phyloP scores from a whole-genome alignment of 2,797 vertebrate genomes.

The Pangasius macronema region DNA sequence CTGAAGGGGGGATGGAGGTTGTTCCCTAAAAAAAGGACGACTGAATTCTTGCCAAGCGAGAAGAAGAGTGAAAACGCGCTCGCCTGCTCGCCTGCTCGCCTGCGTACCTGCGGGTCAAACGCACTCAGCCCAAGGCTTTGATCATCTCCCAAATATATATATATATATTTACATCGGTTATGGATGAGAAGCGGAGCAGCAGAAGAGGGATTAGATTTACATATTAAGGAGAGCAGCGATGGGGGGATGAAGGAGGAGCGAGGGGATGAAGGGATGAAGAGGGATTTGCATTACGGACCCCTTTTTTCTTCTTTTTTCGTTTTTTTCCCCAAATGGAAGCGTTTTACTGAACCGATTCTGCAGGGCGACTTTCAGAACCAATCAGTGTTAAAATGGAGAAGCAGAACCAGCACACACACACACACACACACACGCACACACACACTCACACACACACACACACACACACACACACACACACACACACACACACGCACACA shows the following conservation, averaged over 20 bases:
- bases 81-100: constrained; percentile 47
- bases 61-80: constrained; percentile 39
- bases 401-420: constrained; percentile 8
- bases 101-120: constrained; percentile 60
- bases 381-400: constrained; percentile 53
- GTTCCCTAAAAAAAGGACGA: constrained; percentile 43
- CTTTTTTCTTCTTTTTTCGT: constrained; percentile 12
- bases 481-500: neutral
- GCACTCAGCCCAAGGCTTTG: constrained; percentile 54
- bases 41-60: constrained; percentile 53
- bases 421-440: constrained; percentile 26
- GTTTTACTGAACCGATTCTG: constrained; percentile 57
- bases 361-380: constrained; percentile 59
- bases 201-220: constrained; percentile 60
- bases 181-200: constrained; percentile 52
- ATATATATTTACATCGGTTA: constrained; percentile 53
- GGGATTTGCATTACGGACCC: constrained; percentile 47
- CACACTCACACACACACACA: constrained; percentile 22
- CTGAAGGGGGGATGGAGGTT: neutral
- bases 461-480: constrained; percentile 4
- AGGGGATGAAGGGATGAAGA: constrained; percentile 9
- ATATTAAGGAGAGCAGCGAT: constrained; percentile 59
- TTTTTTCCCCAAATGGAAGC: constrained; percentile 59
- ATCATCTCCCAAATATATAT: constrained; percentile 49
- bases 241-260: constrained; percentile 11